Evolutionary conservation across 2,113 vertebrate genomes (phyloP).

Genomic region (Barbus barbus): DNA sequence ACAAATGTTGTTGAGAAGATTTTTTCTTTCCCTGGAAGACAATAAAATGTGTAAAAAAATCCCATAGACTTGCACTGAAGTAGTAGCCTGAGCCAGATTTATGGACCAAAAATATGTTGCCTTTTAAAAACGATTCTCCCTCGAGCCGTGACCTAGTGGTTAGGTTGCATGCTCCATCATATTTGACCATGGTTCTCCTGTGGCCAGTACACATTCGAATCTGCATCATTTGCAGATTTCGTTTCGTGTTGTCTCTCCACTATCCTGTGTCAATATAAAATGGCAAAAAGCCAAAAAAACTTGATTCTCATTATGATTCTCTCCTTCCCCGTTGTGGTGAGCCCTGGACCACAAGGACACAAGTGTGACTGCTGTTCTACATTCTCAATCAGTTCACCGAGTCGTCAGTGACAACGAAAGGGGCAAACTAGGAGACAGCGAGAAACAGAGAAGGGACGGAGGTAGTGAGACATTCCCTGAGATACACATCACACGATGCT

Average conservation of each 20-base stretch:
- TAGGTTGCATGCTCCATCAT: neutral
- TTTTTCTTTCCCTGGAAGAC: neutral
- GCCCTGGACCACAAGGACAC: slow-evolving; percentile 26
- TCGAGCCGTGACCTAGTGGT: neutral
- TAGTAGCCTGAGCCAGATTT: neutral
- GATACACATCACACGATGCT: slow-evolving; percentile 52
- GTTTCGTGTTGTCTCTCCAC: neutral
- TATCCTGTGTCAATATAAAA: slow-evolving; percentile 21
- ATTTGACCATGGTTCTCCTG: neutral
- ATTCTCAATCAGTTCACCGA: slow-evolving; percentile 39
- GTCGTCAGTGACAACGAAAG: slow-evolving; percentile 20
- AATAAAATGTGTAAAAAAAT: neutral
- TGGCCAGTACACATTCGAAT: neutral
- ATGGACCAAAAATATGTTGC: neutral
- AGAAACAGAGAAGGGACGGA: slow-evolving; percentile 36
- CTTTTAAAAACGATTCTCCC: neutral
- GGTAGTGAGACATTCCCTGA: slow-evolving; percentile 45
- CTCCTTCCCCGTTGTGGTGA: neutral
- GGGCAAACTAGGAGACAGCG: slow-evolving; percentile 26
- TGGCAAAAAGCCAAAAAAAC: neutral
- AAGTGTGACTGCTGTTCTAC: slow-evolving; percentile 36
- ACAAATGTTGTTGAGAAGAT: neutral
- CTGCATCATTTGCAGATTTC: neutral
- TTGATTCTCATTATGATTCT: slow-evolving; percentile 13
- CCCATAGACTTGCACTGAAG: neutral